phyloP scores from a whole-genome alignment of 2,888 invertebrate species.

The Chymomyza fuscimana region DNA sequence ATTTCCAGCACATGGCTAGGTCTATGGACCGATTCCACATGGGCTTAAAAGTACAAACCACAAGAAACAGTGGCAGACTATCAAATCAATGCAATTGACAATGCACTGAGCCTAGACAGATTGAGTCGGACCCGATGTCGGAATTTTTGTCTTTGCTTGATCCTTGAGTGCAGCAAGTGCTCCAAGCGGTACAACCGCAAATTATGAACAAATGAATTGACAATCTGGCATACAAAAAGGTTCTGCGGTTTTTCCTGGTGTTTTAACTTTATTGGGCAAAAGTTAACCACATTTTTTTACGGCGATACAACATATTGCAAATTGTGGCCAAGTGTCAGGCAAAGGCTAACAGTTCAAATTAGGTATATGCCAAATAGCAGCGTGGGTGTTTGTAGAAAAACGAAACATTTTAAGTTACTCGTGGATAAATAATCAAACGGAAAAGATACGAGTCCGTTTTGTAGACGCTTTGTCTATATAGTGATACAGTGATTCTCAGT shows the following conservation, averaged over 20 bases:
- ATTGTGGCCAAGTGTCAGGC: conserved; percentile 37
- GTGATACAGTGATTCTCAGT: too few species aligned
- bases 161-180: not conserved
- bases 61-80: conserved; percentile 57
- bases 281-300: conserved; percentile 30
- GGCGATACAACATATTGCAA: conserved; percentile 54
- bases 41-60: not conserved
- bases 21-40: not conserved
- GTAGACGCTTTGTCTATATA: too few species aligned
- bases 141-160: not conserved
- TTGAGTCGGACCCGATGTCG: not conserved
- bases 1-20: conserved; percentile 49
- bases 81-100: conserved; percentile 55
- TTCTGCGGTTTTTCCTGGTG: conserved; percentile 53
- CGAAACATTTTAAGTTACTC: not conserved
- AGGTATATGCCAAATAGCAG: not conserved
- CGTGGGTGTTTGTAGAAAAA: not conserved
- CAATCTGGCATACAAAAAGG: conserved; percentile 42
- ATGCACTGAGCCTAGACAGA: conserved; percentile 44
- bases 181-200: conserved; percentile 51
- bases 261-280: not conserved
- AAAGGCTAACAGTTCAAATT: not conserved
- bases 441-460: too few species aligned
- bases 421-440: too few species aligned
- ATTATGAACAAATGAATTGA: conserved; percentile 69